These are phyloP conservation scores for Grallaria varia DNA, from an alignment of 2,113 vertebrate species.

Conservation along the genomic window DNA sequence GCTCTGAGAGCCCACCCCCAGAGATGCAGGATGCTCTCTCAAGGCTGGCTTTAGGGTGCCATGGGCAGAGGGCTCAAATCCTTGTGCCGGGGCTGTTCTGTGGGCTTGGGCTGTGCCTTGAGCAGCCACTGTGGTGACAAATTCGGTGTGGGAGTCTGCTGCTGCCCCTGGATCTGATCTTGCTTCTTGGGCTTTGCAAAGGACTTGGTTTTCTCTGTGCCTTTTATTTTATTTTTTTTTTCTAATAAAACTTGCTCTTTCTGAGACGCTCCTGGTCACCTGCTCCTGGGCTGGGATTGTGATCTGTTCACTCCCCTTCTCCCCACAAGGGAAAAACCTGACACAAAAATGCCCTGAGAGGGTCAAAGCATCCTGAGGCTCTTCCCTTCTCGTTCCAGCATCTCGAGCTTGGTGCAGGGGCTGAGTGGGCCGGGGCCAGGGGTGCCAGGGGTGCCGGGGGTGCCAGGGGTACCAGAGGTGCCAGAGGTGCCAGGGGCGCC, in stretches of 20 bases:
- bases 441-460: not conserved
- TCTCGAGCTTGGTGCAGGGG: accelerated
- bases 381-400: not conserved
- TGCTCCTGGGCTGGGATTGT: not conserved
- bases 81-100: not conserved
- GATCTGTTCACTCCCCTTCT: not conserved
- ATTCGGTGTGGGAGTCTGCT: not conserved
- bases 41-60: not conserved
- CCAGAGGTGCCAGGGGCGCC: not conserved
- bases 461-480: not conserved
- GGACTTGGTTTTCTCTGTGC: not conserved
- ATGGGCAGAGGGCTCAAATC: not conserved
- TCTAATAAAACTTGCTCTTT: slow-evolving; percentile 58
- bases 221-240: not conserved
- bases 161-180: not conserved
- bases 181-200: not conserved
- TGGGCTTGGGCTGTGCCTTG: not conserved
- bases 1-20: not conserved
- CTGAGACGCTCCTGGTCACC: not conserved
- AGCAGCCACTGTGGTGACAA: not conserved
- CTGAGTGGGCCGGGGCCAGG: not conserved
- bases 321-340: accelerated
- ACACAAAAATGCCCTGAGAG: not conserved
- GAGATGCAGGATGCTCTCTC: not conserved
- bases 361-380: not conserved